Percentiles rank a stretch among this genome's conserved stretches.
Evolutionary conservation across 2,888 invertebrate species (phyloP).

Genomic region (Latrodectus hesperus): DNA sequence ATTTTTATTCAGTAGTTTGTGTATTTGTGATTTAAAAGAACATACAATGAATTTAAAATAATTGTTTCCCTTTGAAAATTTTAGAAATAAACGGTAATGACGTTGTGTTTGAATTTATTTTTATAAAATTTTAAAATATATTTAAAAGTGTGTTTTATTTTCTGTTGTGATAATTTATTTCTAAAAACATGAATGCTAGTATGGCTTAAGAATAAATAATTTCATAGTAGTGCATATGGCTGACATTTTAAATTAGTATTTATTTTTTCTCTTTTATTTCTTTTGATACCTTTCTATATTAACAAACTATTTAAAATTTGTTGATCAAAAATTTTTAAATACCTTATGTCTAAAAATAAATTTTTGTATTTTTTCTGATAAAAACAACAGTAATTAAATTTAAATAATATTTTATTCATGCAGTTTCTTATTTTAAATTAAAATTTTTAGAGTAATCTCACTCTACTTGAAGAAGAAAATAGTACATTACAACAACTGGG

Average conservation of each 20-base stretch:
- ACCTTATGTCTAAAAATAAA: background rate
- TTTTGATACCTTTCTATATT: background rate
- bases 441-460: conserved; percentile 75
- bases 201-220: no score
- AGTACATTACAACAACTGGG: conserved; percentile 83
- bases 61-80: no score
- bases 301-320: background rate
- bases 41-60: no score
- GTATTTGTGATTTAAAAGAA: no score
- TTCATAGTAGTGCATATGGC: no score
- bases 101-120: no score
- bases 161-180: no score
- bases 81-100: no score
- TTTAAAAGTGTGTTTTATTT: no score
- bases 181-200: no score
- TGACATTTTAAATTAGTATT: background rate
- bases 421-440: background rate
- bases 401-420: background rate
- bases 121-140: no score
- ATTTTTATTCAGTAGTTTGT: no score
- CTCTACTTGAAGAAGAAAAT: conserved; percentile 85
- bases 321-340: background rate
- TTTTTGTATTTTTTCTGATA: background rate
- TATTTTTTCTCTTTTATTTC: background rate
- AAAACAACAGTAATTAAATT: background rate